Conservation (phyloP, 2,113 vertebrate genomes). For the Podocnemis expansa region DNA sequence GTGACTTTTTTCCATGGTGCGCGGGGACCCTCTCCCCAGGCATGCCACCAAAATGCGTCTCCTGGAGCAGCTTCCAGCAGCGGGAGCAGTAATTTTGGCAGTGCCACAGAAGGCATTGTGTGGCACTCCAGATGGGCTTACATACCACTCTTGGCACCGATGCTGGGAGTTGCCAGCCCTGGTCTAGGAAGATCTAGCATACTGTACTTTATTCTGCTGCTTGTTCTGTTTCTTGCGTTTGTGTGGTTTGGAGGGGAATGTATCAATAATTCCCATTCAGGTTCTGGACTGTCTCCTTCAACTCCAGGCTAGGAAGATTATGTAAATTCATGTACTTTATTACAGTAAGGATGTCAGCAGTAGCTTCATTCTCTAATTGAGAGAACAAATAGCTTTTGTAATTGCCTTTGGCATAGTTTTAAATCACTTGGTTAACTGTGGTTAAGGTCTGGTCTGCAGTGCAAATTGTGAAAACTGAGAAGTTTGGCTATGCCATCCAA, state of each 20-base stretch:
- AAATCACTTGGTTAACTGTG: background rate
- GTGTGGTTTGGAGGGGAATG: accelerated
- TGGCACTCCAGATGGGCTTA: too few species aligned
- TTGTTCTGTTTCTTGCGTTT: background rate
- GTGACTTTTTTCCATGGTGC: too few species aligned
- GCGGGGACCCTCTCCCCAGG: too few species aligned
- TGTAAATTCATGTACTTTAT: background rate
- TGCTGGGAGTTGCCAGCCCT: too few species aligned
- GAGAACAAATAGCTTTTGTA: background rate
- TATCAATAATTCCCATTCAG: accelerated
- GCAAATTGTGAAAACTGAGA: background rate
- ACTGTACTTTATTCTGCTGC: background rate
- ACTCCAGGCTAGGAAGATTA: background rate
- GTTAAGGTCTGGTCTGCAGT: accelerated
- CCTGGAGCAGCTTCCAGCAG: too few species aligned
- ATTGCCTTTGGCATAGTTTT: too few species aligned
- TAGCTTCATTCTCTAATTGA: background rate
- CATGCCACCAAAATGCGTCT: too few species aligned
- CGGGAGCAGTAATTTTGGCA: too few species aligned
- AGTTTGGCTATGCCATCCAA: background rate
- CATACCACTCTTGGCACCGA: too few species aligned
- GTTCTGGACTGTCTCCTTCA: background rate
- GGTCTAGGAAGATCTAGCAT: too few species aligned
- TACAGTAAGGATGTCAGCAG: background rate
- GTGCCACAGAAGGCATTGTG: too few species aligned